Base-by-base conservation (phyloP, 2,113 vertebrate species). In the Spermophilus dauricus region DNA sequence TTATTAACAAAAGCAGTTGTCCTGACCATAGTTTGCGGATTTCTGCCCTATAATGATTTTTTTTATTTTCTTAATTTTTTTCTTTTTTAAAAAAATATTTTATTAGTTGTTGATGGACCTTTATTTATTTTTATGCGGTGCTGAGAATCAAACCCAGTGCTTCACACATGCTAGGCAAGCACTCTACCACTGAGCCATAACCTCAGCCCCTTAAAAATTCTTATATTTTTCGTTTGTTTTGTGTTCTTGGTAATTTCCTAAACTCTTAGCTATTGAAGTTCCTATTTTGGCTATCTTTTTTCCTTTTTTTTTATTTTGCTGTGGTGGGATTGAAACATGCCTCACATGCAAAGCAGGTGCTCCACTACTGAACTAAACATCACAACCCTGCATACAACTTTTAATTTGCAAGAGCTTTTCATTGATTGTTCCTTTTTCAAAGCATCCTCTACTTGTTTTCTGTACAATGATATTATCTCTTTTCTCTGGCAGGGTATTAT, bases 341-440 rank as follows among this genome's bases (percentile, higher is more conserved):
- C 81, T 63, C 37, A 30, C n/a, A 28, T 61, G 39, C 37, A 42
- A 83, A 58, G n/a, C 56, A 63, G 39, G 42, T 77, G 42, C 30
- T 28, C 28, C 28, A 48, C 30, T 45, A 18, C 24, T 76, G 26
- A 75, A 13, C 39, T 28, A 45, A 4, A 83, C n/a, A 45, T 7
- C n/a, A 58, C 26, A 63, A 4, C 11, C 73, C 39, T 42, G 39
- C 8, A 42, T 42, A 63, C 16, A 63, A 63, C 37, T 89, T 94
- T 94, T 87, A 45, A 80, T 80, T 96, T 80, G 56, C 8, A 89
- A 48, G n/a, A 85, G 37, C 2, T 83, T 92, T 85, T 95, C 67
- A 87, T 22, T 87, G 42, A 58, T 37, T 78, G 53, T 95, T 91
- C 24, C 34, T 84, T 89, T 89, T 92, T 95, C 72, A 77, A 17